Base-by-base conservation (phyloP, 2,797 vertebrate species). In the Xyrichtys novacula region DNA sequence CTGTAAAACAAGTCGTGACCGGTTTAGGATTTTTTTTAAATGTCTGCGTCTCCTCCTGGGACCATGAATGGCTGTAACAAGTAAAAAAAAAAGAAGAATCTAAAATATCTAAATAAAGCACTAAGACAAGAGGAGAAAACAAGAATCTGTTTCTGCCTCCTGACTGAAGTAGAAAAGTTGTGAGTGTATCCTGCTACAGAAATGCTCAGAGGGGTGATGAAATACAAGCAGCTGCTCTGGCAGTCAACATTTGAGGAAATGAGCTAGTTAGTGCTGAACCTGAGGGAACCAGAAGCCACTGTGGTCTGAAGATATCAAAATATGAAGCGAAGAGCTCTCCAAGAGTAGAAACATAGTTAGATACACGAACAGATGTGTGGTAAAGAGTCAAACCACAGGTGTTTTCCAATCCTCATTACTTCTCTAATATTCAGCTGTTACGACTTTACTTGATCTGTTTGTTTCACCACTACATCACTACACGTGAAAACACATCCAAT, bases 141-240 rank as follows among this genome's bases (percentile, higher is more conserved):
- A 6, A 34, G 22, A 62, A 55, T 2, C 5, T 7, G 15, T 44
- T 32, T 6, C 16, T 14, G 28, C 49, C 43, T 12, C 49, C 43
- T 12, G 22, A 25, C 16, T 47, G 63, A 64, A 31, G 64, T 49
- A 64, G 59, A 59, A 12, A 36, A 32, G 31, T 32, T 32, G 31
- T n/a, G n/a, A n/a, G n/a, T n/a, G n/a, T 32, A 10, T 32, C 7
- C 11, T 32, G 31, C 7, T 32, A 10, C 3, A 34, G 10, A 5
- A 0, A 25, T n/a, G n/a, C n/a, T n/a, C n/a, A n/a, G n/a, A n/a
- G n/a, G n/a, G 0, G 7, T 12, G 1, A 5, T 3, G 6, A 31
- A 17, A 11, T 36, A 2, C 0, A 5, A 38, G 29, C 1, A 14
- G 8, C 3, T 9, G 7, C 22, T 42, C 57, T 3, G 39, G 26